phyloP scores from a whole-genome alignment of 92 coral and sea anemone species.

The Actinernus sp. region DNA sequence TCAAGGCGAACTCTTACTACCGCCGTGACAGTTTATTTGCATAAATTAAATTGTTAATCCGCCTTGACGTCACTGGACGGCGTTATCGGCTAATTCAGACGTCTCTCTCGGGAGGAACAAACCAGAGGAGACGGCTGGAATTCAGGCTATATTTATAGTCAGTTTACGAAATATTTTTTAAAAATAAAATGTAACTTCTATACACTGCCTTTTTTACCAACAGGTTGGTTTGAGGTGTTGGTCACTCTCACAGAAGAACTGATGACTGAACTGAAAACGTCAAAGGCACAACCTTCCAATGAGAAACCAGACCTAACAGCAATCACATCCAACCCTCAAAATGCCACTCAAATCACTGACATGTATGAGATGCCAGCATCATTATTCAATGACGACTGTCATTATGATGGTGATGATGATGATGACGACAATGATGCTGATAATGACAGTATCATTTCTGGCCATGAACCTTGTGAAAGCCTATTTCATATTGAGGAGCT shows the following conservation, averaged over 20 bases:
- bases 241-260: slow-evolving; percentile 83
- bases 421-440: slow-evolving; percentile 16
- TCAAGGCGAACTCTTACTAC: no score
- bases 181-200: no score
- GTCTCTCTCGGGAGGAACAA: no score
- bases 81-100: no score
- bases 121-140: no score
- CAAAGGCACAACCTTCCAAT: background rate
- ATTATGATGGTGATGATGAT: background rate
- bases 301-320: background rate
- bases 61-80: no score
- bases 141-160: no score
- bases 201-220: background rate
- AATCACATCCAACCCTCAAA: no score
- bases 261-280: slow-evolving; percentile 25
- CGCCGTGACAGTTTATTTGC: no score
- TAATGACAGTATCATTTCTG: background rate
- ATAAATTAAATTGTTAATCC: no score
- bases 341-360: background rate
- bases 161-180: no score
- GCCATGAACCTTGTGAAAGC: background rate
- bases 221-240: slow-evolving; percentile 95
- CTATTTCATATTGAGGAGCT: background rate
- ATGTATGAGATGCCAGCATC: no score
- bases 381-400: background rate